Conservation (phyloP, 2,113 vertebrate species). For the Plecotus auritus region DNA sequence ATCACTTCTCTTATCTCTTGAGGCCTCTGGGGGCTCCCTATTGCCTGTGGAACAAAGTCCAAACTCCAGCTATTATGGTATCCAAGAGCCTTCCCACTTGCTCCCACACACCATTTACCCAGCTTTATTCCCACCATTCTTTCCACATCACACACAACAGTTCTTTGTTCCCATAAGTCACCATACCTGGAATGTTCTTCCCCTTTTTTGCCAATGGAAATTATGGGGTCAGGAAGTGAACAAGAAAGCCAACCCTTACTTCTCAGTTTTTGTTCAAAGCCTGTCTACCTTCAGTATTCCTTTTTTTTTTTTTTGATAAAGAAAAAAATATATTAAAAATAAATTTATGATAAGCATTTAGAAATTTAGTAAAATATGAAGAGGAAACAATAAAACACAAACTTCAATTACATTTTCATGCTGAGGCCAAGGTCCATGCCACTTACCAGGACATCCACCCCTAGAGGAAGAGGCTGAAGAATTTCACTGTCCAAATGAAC, state of each 20-base stretch:
- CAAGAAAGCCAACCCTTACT: neutral
- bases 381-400: neutral
- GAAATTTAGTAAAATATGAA: neutral
- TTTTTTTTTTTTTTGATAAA: slow-evolving; percentile 14
- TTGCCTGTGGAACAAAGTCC: neutral
- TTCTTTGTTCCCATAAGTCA: neutral
- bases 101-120: neutral
- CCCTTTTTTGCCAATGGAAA: neutral
- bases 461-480: neutral
- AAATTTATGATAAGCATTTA: neutral
- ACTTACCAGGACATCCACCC: neutral
- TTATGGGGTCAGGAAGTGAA: neutral
- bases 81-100: neutral
- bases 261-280: neutral
- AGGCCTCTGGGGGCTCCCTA: neutral
- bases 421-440: neutral
- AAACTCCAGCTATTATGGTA: neutral
- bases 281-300: neutral
- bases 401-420: neutral
- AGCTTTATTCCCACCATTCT: neutral
- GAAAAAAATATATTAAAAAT: neutral
- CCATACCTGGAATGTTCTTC: neutral
- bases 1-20: neutral
- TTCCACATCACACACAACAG: neutral
- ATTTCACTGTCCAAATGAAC: neutral